These are phyloP conservation scores for Myopa testacea DNA, from an alignment of 2,888 invertebrate genomes.

Conservation along the genomic window DNA sequence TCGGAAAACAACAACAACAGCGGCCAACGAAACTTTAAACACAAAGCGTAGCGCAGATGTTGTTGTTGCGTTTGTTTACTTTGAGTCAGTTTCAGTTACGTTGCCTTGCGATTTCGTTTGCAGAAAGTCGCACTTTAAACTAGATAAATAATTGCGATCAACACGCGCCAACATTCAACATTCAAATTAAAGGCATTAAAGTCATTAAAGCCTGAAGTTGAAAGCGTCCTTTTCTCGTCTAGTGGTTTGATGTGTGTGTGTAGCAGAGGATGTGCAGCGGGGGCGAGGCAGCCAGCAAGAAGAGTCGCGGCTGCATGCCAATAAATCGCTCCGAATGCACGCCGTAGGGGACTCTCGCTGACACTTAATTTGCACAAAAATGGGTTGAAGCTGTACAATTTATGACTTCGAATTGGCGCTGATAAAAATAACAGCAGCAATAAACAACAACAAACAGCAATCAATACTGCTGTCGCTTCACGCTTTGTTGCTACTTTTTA, in stretches of 20 bases:
- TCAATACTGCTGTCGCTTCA: conserved; percentile 8
- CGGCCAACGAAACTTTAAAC: no score
- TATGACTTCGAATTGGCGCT: conserved; percentile 7
- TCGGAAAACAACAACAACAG: no score
- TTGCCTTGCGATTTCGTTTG: no score
- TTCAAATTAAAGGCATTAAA: background rate
- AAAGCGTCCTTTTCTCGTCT: no score
- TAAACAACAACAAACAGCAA: background rate
- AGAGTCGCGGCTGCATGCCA: background rate
- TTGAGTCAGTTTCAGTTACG: no score
- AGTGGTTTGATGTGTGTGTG: background rate
- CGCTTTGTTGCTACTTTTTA: conserved; percentile 2
- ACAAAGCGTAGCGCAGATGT: no score
- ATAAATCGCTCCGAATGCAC: background rate
- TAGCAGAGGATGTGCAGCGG: background rate
- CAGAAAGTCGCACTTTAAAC: no score
- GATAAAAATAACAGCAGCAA: background rate
- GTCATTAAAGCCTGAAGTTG: no score
- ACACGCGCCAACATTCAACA: no score
- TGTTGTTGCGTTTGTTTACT: no score
- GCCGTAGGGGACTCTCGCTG: background rate
- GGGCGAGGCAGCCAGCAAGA: background rate
- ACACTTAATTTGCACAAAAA: conserved; percentile 1
- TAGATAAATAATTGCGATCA: no score
- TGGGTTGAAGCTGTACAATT: conserved; percentile 1